Conservation (phyloP, 2,888 invertebrate species). For the Heliconius ismenius region DNA sequence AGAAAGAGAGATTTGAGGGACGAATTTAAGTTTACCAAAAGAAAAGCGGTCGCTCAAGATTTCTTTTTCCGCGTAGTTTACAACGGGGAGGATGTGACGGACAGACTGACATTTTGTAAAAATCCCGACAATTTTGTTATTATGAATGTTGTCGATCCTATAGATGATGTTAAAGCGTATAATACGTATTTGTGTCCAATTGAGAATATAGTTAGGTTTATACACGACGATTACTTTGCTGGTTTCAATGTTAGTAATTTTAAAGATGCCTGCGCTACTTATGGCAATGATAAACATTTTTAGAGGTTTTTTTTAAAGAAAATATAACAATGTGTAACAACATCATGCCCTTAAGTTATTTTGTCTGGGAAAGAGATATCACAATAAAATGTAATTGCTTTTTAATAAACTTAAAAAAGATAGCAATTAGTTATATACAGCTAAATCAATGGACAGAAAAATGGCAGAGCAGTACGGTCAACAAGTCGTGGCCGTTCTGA, state of each 20-base stretch:
- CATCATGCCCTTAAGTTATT: too few species aligned
- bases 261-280: constrained; percentile 88
- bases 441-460: too few species aligned
- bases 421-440: too few species aligned
- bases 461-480: too few species aligned
- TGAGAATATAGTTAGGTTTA: constrained; percentile 92
- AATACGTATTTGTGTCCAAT: constrained; percentile 88
- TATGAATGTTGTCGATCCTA: constrained; percentile 70
- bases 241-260: constrained; percentile 93
- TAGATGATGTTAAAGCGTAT: constrained; percentile 62
- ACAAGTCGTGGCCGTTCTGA: too few species aligned
- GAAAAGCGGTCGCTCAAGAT: constrained; percentile 83
- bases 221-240: constrained; percentile 93
- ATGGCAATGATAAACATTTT: constrained; percentile 49
- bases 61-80: constrained; percentile 92
- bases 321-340: too few species aligned
- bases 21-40: constrained; percentile 80
- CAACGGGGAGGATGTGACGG: constrained; percentile 93
- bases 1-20: constrained; percentile 81
- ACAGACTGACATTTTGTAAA: constrained; percentile 90
- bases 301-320: background rate
- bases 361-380: too few species aligned
- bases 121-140: constrained; percentile 78
- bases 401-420: too few species aligned
- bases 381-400: too few species aligned